A percentile compares a stretch with the other conserved stretches of the same genome.
Conservation (phyloP, 2,888 invertebrate genomes). For the Yponomeuta cagnagella region DNA sequence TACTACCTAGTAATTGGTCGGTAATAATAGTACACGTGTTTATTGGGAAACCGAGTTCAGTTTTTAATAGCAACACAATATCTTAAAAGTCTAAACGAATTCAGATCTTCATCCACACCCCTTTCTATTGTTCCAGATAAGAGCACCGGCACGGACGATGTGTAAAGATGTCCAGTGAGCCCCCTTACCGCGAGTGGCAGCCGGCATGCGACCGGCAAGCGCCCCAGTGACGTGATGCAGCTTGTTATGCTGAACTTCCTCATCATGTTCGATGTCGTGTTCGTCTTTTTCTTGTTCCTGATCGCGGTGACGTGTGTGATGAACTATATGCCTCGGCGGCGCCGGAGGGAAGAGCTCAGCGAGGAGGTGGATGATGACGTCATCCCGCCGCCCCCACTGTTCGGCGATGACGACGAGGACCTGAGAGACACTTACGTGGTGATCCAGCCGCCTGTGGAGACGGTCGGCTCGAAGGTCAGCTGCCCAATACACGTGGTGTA, state of each 20-base stretch:
- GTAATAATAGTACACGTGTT: no score
- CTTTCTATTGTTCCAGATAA: conserved; percentile 14
- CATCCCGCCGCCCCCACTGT: conserved; percentile 68
- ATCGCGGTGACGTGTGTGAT: conserved; percentile 88
- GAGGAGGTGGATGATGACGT: conserved; percentile 67
- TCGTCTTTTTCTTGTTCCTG: conserved; percentile 90
- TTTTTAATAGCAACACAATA: no score
- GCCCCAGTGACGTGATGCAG: conserved; percentile 79
- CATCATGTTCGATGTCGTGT: conserved; percentile 92
- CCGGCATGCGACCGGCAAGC: conserved; percentile 57
- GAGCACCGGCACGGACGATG: not conserved
- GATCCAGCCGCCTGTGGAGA: conserved; percentile 62
- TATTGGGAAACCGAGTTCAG: no score
- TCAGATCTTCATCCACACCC: not conserved
- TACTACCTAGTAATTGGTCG: no score
- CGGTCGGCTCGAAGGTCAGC: conserved; percentile 54
- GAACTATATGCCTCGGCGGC: conserved; percentile 84
- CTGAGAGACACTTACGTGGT: conserved; percentile 67
- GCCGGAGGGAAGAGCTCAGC: conserved; percentile 63
- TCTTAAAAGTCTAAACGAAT: no score
- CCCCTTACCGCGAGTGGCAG: not conserved
- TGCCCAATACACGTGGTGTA: conserved; percentile 72
- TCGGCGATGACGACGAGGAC: conserved; percentile 54
- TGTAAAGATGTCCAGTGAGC: conserved; percentile 5
- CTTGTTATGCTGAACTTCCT: conserved; percentile 90